Evolutionary conservation across 2,797 vertebrate species (phyloP), one percentile per base, ranked within the genome.

Genomic region (Hemibagrus guttatus): DNA sequence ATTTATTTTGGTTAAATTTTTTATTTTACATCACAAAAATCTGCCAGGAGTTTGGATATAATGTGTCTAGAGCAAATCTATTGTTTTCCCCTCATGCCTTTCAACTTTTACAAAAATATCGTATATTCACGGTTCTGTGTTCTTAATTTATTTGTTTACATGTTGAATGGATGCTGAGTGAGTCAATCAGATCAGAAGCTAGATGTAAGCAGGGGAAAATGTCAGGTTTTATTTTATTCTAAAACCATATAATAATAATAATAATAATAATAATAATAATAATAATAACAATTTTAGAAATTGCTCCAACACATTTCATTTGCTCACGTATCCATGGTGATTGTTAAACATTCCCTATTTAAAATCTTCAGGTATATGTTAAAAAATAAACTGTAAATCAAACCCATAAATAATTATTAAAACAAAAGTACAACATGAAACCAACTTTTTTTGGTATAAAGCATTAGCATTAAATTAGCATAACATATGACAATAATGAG

Each of bases 381-480:
- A 91, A 88, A 92, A 93, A 93, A 92, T 69, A 92, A 89, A 88
- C 89, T 88, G 85, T 87, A 93, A 93, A 92, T 91, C 85, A 92
- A 92, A 87, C 88, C 71, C 80, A 92, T 89, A 90, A 91, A 89
- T 91, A 90, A 90, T 87, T 80, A 78, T 92, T 90, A 89, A 88
- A 87, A 69, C 23, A 92, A 92, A 88, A 81, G 31, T 89, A 90
- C 23, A 85, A 78, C 63, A 88, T 83, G 61, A 91, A 88, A 87
- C 78, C 86, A 91, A 87, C 71, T 86, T 49, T 86, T 87, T 86
- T 89, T 87, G 90, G 89, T 66, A 84, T 31, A 84, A 76, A 23
- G 54, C 75, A 87, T 72, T 72, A 83, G 81, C 87, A 86, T 83
- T 58, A 81, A 9, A 84, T n/a, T 31, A 82, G 52, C 42, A 52